A percentile compares a stretch with the other conserved stretches of the same genome.
phyloP scores from a whole-genome alignment of 2,797 vertebrate genomes.

The Myotis vivesi region DNA sequence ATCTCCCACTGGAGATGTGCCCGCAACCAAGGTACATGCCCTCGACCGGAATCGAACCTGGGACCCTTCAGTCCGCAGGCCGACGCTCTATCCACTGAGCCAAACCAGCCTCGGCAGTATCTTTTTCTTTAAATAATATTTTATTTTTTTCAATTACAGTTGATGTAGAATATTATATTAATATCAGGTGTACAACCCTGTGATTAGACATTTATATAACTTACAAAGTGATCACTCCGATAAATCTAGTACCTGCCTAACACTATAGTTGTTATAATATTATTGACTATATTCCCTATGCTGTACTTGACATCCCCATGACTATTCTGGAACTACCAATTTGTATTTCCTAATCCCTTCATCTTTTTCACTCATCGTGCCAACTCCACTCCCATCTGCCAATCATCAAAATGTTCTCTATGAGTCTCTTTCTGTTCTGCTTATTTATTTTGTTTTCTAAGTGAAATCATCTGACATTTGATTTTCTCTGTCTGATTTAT shows the following conservation, averaged over 20 bases:
- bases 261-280: neutral
- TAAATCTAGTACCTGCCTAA: neutral
- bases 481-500: neutral
- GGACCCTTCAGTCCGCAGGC: too few species aligned
- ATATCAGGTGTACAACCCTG: neutral
- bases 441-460: neutral
- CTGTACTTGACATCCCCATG: neutral
- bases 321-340: neutral
- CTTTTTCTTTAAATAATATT: neutral
- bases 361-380: neutral
- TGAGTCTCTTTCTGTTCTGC: neutral
- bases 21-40: too few species aligned
- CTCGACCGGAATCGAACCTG: too few species aligned
- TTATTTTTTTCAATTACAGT: neutral
- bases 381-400: neutral
- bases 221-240: neutral
- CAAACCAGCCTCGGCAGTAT: too few species aligned
- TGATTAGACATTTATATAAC: neutral
- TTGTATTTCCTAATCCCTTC: neutral
- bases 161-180: neutral
- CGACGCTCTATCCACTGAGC: too few species aligned
- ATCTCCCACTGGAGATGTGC: too few species aligned
- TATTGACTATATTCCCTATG: neutral
- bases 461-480: neutral
- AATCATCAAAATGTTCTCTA: neutral